Base-by-base conservation (phyloP, 1,140 invertebrate species). In the Drosophila varians region DNA sequence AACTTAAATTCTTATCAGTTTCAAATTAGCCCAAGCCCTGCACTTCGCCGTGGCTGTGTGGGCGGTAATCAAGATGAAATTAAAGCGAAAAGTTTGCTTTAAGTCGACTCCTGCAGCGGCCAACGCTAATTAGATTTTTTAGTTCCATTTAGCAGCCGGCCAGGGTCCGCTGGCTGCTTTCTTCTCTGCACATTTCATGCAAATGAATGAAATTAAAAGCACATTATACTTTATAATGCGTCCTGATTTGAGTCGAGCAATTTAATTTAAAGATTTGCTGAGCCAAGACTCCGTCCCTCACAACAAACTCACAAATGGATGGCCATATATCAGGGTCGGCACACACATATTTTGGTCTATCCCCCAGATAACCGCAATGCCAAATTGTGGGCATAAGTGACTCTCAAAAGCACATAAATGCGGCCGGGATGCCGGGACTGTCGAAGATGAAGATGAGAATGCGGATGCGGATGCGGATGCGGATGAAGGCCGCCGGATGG, bases 181-280 rank as follows among this genome's bases (percentile, higher is more conserved):
- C 56, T 18, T 14, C 43, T 56, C 2, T 9, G 26, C 14, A 31
- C 61, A 7, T 25, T 43, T 26, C 61, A 84, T 80, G 84, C 86
- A 89, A 89, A 89, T 89, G 76, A 89, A 89, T 89, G 84, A 84
- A 89, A 89, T 89, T 89, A 89, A 80, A 80, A 80, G 86, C 79
- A 80, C 86, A 89, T 89, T 89, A 89, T 84, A 84, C 80, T 86
- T 70, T 74, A 77, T 89, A 89, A 89, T 89, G 76, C 62, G 48
- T 47, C 56, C 77, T 89, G 86, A 89, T 89, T 89, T 84, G 86
- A 66, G 60, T 55, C 25, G 4, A 49, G 82, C 36, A 74, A 86
- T 87, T 87, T 74, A 70, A 86, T 86, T 86, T 86, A 76, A 84
- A 70, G 80, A 84, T 86, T 79, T 86, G 79, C 71, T 47, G 25